Evolutionary conservation across 2,113 vertebrate species (phyloP).

Genomic region (Herpailurus yagouaroundi): DNA sequence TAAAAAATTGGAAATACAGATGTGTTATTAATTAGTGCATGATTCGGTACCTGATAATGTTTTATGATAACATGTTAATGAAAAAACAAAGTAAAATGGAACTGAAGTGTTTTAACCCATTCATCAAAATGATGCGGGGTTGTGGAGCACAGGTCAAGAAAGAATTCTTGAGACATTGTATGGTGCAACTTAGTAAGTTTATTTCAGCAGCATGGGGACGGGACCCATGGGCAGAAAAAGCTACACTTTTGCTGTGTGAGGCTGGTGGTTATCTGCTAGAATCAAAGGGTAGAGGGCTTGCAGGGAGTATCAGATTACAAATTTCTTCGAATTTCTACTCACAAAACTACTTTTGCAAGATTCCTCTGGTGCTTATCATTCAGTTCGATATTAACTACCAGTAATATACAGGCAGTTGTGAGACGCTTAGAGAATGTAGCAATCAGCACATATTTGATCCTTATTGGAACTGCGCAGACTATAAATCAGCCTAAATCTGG

Average conservation of each 20-base stretch:
- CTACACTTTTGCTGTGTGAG: not conserved
- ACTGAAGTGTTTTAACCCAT: not conserved
- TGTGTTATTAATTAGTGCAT: not conserved
- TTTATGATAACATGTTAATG: not conserved
- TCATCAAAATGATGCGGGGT: not conserved
- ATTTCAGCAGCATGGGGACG: not conserved
- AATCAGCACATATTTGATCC: not conserved
- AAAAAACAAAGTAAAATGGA: not conserved
- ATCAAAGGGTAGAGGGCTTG: not conserved
- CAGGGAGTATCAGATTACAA: not conserved
- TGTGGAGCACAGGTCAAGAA: not conserved
- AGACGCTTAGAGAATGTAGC: not conserved
- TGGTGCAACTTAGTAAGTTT: not conserved
- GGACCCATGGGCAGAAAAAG: not conserved
- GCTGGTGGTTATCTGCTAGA: not conserved
- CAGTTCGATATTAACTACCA: not conserved
- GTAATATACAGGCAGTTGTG: not conserved
- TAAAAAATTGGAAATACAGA: not conserved
- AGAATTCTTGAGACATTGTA: not conserved
- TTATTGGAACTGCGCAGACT: not conserved
- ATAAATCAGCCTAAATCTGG: not conserved
- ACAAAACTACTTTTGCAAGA: not conserved
- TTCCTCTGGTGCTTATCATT: not conserved
- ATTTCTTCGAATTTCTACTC: not conserved
- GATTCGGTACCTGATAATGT: not conserved